phyloP scores from a whole-genome alignment of 2,797 vertebrate species.

The Rallus crepitans region DNA sequence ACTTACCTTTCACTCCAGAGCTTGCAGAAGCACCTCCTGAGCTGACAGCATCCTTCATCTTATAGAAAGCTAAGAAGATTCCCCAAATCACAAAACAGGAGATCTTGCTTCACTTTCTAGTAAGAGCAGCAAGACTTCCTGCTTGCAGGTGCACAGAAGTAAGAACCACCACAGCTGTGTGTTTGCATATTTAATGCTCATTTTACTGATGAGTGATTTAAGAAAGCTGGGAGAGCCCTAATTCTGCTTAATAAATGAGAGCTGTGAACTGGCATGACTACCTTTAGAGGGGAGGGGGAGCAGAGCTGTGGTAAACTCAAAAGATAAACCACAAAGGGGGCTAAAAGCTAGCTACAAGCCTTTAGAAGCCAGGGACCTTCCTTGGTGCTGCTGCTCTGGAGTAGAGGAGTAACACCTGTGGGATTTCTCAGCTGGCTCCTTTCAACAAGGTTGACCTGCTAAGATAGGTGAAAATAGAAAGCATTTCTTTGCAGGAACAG shows the following conservation, averaged over 20 bases:
- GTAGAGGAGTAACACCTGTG: not conserved
- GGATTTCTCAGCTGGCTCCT: not conserved
- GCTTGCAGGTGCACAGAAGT: not conserved
- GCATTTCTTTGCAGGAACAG: not conserved
- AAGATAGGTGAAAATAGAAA: not conserved
- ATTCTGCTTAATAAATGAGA: not conserved
- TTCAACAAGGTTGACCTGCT: not conserved
- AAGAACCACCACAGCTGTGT: not conserved
- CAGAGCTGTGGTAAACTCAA: not conserved
- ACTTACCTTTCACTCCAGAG: not conserved
- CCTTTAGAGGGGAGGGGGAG: not conserved
- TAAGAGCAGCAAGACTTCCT: rapidly evolving
- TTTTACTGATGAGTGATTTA: not conserved
- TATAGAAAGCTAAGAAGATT: rapidly evolving
- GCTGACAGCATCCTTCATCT: not conserved
- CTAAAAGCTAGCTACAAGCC: not conserved
- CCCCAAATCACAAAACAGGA: rapidly evolving
- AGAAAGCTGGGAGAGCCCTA: not conserved
- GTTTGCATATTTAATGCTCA: not conserved
- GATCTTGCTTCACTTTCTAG: rapidly evolving
- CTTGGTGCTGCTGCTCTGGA: not conserved
- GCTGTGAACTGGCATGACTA: not conserved
- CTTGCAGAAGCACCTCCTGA: rapidly evolving
- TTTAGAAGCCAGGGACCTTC: not conserved
- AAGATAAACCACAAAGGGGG: too few species aligned